phyloP scores from a whole-genome alignment of 2,888 invertebrate species.

The Stomorhina lunata region DNA sequence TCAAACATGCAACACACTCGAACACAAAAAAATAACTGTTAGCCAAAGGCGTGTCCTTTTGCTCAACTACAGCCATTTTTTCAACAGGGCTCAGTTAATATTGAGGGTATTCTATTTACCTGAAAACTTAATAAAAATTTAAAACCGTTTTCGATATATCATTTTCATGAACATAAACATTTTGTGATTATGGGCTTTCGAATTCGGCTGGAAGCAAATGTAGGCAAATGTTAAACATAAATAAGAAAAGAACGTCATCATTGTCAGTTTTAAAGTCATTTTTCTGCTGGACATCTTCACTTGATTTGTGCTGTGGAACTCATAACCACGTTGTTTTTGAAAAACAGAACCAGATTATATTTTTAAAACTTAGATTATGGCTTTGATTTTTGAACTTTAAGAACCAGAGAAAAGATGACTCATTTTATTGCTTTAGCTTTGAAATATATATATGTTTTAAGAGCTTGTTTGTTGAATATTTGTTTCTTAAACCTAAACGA shows the following conservation, averaged over 20 bases:
- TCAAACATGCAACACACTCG: not conserved
- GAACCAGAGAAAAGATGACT: constrained; percentile 22
- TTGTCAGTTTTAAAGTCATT: not conserved
- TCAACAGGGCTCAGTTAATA: not conserved
- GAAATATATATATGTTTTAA: not conserved
- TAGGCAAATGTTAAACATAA: not conserved
- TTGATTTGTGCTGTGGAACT: constrained; percentile 1
- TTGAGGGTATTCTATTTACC: constrained; percentile 30
- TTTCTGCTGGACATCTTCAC: not conserved
- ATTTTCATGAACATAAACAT: not conserved
- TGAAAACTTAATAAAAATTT: constrained; percentile 26
- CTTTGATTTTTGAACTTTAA: not conserved
- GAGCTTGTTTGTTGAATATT: no score
- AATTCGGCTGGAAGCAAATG: not conserved
- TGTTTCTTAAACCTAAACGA: no score
- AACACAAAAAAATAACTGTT: constrained; percentile 12
- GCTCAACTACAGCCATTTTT: not conserved
- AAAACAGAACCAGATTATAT: not conserved
- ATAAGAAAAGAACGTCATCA: no score
- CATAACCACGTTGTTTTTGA: constrained; percentile 4
- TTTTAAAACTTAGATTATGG: not conserved
- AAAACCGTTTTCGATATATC: constrained; percentile 10
- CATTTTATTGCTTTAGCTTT: constrained; percentile 26
- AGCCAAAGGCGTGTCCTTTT: constrained; percentile 34
- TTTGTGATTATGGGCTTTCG: not conserved